These are phyloP conservation scores for Triplophysa bombifrons DNA, from an alignment of 2,797 vertebrate species.

Conservation along the genomic window DNA sequence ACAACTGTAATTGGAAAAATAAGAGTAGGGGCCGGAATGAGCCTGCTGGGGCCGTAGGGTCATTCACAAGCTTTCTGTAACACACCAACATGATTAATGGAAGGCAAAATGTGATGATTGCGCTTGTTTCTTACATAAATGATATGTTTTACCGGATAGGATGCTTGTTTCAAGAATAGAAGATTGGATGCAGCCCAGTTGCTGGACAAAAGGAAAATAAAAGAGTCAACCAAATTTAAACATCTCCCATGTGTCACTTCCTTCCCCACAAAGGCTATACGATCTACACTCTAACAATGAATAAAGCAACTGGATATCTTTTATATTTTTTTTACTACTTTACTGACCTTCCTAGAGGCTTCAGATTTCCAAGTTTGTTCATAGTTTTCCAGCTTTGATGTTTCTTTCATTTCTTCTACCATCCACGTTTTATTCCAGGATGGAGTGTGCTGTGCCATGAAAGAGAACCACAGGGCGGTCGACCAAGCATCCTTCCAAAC, in stretches of 20 bases:
- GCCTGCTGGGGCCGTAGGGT: conserved; percentile 59
- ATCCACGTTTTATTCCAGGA: conserved; percentile 14
- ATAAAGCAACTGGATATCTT: neutral
- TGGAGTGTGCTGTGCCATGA: conserved; percentile 20
- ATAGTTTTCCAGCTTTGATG: neutral
- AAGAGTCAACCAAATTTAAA: neutral
- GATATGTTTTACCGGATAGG: conserved; percentile 51
- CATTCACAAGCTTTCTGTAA: conserved; percentile 52
- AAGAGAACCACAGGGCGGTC: conserved; percentile 36
- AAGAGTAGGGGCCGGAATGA: conserved; percentile 55
- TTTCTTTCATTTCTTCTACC: neutral
- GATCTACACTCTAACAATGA: neutral
- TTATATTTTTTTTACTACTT: neutral
- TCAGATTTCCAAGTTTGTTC: conserved; percentile 15
- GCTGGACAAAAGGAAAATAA: neutral
- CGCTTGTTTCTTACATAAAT: conserved; percentile 60
- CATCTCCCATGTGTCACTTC: neutral
- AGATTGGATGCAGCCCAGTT: conserved; percentile 7
- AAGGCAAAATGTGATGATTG: conserved; percentile 63
- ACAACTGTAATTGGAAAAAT: conserved; percentile 71
- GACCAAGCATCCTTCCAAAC: conserved; percentile 53
- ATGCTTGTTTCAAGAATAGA: conserved; percentile 22
- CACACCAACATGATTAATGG: conserved; percentile 64
- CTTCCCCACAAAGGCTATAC: neutral
- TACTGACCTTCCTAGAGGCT: neutral